Evolutionary conservation across 2,797 vertebrate species (phyloP).

Genomic region (Melanotaenia pygmaea): DNA sequence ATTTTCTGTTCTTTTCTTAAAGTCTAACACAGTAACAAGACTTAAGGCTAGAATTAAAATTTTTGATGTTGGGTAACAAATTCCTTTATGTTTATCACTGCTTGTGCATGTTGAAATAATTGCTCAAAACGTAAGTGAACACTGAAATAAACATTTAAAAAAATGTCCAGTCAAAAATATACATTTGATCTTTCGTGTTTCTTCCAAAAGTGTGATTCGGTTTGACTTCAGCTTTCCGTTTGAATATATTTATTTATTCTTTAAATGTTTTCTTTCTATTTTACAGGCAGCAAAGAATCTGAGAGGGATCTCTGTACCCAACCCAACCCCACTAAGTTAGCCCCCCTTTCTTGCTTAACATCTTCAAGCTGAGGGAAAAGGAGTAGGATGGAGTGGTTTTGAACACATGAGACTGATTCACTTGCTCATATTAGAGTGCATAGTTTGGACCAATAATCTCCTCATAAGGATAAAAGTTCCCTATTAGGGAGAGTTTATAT

Average conservation of each 20-base stretch:
- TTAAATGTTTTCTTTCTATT: constrained; percentile 36
- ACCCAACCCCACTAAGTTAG: constrained; percentile 42
- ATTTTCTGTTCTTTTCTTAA: not conserved
- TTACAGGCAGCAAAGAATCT: constrained; percentile 63
- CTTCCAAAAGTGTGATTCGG: constrained; percentile 55
- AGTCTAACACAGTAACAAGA: constrained; percentile 5
- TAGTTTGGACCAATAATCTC: constrained; percentile 24
- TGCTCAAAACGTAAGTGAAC: constrained; percentile 23
- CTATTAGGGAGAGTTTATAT: not conserved
- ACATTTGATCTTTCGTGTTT: constrained; percentile 48
- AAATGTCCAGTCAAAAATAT: constrained; percentile 28
- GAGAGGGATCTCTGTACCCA: constrained; percentile 81
- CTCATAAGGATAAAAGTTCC: constrained; percentile 18
- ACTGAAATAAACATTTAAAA: not conserved
- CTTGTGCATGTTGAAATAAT: not conserved
- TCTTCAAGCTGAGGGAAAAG: constrained; percentile 56
- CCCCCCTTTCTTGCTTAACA: constrained; percentile 52
- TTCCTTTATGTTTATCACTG: not conserved
- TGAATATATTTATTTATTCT: constrained; percentile 67
- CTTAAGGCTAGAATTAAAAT: constrained; percentile 17
- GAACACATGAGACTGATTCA: constrained; percentile 15
- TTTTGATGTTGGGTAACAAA: constrained; percentile 6
- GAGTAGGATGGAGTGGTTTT: constrained; percentile 24
- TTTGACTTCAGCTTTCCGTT: constrained; percentile 67
- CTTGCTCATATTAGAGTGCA: constrained; percentile 12